phyloP scores from a whole-genome alignment of 2,113 vertebrate genomes.

The Sturnus vulgaris region DNA sequence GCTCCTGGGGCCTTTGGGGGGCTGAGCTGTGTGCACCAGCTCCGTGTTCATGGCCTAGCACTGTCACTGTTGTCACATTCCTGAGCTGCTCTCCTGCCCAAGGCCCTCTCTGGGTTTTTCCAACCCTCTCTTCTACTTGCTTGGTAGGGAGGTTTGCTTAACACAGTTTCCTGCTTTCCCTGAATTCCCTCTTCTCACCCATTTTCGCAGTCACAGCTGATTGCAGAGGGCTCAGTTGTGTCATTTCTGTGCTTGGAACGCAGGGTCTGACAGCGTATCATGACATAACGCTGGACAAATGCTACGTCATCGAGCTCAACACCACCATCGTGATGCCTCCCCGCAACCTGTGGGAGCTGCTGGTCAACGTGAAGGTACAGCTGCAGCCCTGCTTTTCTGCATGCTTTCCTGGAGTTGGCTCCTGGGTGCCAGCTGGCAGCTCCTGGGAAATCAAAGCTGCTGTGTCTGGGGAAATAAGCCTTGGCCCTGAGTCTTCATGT shows the following conservation, averaged over 20 bases:
- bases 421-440: background rate
- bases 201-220: background rate
- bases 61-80: background rate
- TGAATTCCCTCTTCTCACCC: background rate
- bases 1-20: background rate
- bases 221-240: background rate
- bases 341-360: conserved; percentile 92
- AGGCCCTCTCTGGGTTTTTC: background rate
- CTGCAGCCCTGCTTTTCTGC: background rate
- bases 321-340: conserved; percentile 92
- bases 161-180: background rate
- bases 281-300: conserved; percentile 91
- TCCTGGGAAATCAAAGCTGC: background rate
- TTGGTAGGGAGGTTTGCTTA: background rate
- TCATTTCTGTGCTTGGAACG: background rate
- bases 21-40: background rate
- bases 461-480: background rate
- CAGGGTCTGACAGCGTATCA: conserved; percentile 94
- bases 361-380: conserved; percentile 88
- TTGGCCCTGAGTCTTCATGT: background rate
- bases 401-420: background rate
- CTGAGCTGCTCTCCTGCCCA: background rate
- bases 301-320: conserved; percentile 93
- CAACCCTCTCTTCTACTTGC: accelerated
- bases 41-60: accelerated